phyloP scores from a whole-genome alignment of 1,140 invertebrate genomes.

The Galendromus occidentalis region DNA sequence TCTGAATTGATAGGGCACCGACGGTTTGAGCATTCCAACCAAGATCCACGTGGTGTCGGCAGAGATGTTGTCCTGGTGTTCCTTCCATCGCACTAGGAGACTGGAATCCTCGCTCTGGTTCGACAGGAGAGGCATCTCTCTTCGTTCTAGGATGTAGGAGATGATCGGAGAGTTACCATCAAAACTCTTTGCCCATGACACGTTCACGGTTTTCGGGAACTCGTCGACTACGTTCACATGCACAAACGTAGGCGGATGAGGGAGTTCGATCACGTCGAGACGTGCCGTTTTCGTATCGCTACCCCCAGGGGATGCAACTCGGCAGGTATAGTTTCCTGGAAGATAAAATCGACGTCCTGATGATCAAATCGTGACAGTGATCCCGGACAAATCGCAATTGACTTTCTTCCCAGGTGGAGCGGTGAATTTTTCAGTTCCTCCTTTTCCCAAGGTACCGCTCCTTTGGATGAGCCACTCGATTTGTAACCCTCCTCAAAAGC shows the following conservation, averaged over 20 bases:
- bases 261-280: conserved; percentile 75
- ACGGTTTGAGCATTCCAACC: conserved; percentile 68
- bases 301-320: conserved; percentile 63
- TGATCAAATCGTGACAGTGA: background rate
- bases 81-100: conserved; percentile 44
- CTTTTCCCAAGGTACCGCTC: no score
- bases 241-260: conserved; percentile 70
- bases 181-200: conserved; percentile 83
- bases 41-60: conserved; percentile 53
- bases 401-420: no score
- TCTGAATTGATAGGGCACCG: conserved; percentile 82
- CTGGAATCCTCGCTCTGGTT: conserved; percentile 15
- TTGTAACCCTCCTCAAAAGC: no score
- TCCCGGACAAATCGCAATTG: conserved; percentile 26
- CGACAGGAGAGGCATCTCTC: conserved; percentile 28
- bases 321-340: conserved; percentile 28
- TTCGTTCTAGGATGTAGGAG: conserved; percentile 76
- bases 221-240: conserved; percentile 39
- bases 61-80: conserved; percentile 64
- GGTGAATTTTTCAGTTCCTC: no score
- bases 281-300: conserved; percentile 68
- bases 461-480: no score
- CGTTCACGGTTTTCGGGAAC: conserved; percentile 43
- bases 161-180: conserved; percentile 88
- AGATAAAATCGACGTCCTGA: no score